Evolutionary conservation across 2,888 invertebrate species (phyloP), one percentile per base, ranked within the genome.

Genomic region (Bombylius discolor): DNA sequence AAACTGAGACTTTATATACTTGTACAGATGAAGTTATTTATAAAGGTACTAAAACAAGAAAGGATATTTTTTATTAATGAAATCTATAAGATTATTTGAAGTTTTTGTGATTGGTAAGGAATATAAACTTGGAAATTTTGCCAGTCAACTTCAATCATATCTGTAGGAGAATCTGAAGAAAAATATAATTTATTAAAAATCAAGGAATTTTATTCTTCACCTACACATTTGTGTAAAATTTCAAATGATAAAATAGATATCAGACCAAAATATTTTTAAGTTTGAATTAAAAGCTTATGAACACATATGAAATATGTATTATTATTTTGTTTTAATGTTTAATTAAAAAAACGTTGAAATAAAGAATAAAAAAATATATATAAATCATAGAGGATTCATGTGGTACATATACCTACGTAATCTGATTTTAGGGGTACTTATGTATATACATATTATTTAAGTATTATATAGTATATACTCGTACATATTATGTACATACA

Each of bases 1-100:
- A 5, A 36, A 6, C 5, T 36, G 36, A 36, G 8, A 36, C 36
- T 36, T 36, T 50, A 32, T 49, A 51, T 13, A 51, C 31, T 14
- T 55, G 50, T 50, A 51, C 46, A 39, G 34, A 46, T 14, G 31
- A 47, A 46, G 36, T 47, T 12, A 31, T 34, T 4, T 7, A 47
- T 51, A 55, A 55, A 34, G 55, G 50, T 31, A 55, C 51, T 46
- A 12, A 13, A 31, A 55, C 31, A 55, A 55, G 49, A 33, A 31
- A 6, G 55, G 55, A 14, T 55, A 34, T 51, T 50, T 55, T 51
- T 47, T 50, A 33, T 46, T 55, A 12, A 51, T 39, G 5, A 39
- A 50, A 14, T 9, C 23, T 14, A 33, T 50, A 14, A 23, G 36
- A 50, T 14, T 50, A 23, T 50, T 39, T 39, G 8, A 14, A n/a